Evolutionary conservation across 2,888 invertebrate species (phyloP).

Genomic region (Unio pictorum): DNA sequence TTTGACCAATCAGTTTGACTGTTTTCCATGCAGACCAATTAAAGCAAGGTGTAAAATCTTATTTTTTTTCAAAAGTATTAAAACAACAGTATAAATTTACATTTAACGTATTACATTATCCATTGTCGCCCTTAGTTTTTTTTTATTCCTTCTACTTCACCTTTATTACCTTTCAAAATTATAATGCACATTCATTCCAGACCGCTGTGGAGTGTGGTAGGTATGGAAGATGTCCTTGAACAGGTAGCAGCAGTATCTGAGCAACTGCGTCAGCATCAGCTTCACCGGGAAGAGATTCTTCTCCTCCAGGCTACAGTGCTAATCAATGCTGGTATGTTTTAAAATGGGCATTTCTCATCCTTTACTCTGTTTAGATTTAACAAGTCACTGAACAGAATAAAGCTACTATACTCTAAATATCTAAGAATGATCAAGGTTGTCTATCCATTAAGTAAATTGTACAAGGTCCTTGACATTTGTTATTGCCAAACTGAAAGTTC

Average conservation of each 20-base stretch:
- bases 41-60: too few relatives aligned
- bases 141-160: neutral
- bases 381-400: too few relatives aligned
- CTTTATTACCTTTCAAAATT: neutral
- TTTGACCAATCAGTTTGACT: too few relatives aligned
- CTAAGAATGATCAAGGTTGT: too few relatives aligned
- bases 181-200: slow-evolving; percentile 30
- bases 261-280: slow-evolving; percentile 56
- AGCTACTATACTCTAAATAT: too few relatives aligned
- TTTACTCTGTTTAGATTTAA: too few relatives aligned
- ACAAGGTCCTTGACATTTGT: too few relatives aligned
- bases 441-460: too few relatives aligned
- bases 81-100: neutral
- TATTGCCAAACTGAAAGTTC: too few relatives aligned
- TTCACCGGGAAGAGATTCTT: slow-evolving; percentile 60
- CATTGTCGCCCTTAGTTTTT: neutral
- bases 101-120: neutral
- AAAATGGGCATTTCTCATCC: too few relatives aligned
- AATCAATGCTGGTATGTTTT: slow-evolving; percentile 58
- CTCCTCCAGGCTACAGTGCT: slow-evolving; percentile 62
- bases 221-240: slow-evolving; percentile 60
- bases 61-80: too few relatives aligned
- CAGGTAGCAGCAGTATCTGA: slow-evolving; percentile 64
- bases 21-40: too few relatives aligned
- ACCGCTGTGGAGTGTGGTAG: slow-evolving; percentile 55